Evolutionary conservation across 2,888 invertebrate species (phyloP), one percentile per base, ranked within the genome.

Genomic region (Omphaloscelis lunosa): DNA sequence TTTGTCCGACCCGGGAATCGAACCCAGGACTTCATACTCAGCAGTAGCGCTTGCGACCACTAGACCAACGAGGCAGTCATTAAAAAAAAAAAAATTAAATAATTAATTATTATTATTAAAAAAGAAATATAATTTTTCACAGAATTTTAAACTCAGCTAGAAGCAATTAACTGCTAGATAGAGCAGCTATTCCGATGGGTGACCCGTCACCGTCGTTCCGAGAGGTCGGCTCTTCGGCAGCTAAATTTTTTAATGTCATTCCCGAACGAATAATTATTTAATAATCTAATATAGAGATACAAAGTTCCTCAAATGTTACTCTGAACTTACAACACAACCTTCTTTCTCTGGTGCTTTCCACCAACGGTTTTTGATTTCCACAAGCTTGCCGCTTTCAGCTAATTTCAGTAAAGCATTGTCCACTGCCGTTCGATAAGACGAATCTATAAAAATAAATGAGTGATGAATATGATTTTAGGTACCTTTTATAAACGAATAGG

Each of bases 341-440:
- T 97, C 96, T 53, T 97, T 97, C 6, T 97, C 97, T 34, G 98
- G 97, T 84, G 97, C 97, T 91, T 98, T 97, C 99, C 99, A 99
- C 99, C 99, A 99, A 91, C 98, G 98, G 74, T 98, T 97, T 94
- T 99, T 99, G 72, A 99, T 95, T 79, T 97, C 97, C 68, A 97
- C 98, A 61, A 99, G 96, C 86, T 97, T 97, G 0, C 99, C 99
- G 85, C 98, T 98, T 94, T 99, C 99, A 93, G 99, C 99, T 84
- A 99, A 97, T 94, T 98, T 98, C 34, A 99, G 95, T 62, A 99
- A 98, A 0, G 99, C 98, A 80, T 98, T 98, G 89, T 98, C 99
- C 48, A 99, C 98, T 41, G 97, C 97, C 0, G 98, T 98, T 41
- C 98, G 97, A 90, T 98, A 98, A 0, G 98, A 98, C 0, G 98